Base-by-base conservation (phyloP, 2,888 invertebrate genomes). In the Microlaimidae sp. region DNA sequence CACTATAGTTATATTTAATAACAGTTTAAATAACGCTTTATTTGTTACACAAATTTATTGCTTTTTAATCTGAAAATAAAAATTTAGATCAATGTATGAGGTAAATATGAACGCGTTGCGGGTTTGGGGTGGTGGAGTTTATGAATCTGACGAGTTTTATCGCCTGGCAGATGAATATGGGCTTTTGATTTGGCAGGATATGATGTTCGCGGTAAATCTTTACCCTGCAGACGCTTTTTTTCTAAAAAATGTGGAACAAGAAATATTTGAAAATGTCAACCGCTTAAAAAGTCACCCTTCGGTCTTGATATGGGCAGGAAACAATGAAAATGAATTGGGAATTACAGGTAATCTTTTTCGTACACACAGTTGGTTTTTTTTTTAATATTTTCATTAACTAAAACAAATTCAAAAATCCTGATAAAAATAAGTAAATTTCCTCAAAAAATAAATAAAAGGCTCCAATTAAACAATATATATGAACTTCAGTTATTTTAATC, bases 121-220 rank as follows among this genome's bases (percentile, higher is more conserved):
- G n/a, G 85, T 95, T 1, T 97, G 95, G 95, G 95, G 95, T 26
- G 95, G 95, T n/a, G 95, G 92, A 0, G 75, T 87, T 0, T 97
- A 93, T 66, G 93, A 93, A 69, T 81, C 82, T 0, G 85, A 92
- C 61, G 77, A 79, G 54, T 92, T 95, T 71, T 97, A 95, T 70
- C 55, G 73, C 58, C 70, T 81, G 32, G 86, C 89, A 53, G 92
- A 95, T 69, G 78, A 82, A 66, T 74, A 83, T 49, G 95, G 95
- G 1, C 82, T 95, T 47, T 76, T 95, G 64, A 81, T 97, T 53
- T 97, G 93, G 93, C 93, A 97, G 60, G 95, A 97, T 71, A 81
- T 93, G 67, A 85, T 92, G 81, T 97, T 92, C 70, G 93, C 92
- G 0, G 92, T 89, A 68, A 79, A 84, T 23, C 83, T 95, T 82